Percentiles rank a stretch among this genome's conserved stretches.
Conservation (phyloP, 2,888 invertebrate species). For the Eubasilissa splendida region DNA sequence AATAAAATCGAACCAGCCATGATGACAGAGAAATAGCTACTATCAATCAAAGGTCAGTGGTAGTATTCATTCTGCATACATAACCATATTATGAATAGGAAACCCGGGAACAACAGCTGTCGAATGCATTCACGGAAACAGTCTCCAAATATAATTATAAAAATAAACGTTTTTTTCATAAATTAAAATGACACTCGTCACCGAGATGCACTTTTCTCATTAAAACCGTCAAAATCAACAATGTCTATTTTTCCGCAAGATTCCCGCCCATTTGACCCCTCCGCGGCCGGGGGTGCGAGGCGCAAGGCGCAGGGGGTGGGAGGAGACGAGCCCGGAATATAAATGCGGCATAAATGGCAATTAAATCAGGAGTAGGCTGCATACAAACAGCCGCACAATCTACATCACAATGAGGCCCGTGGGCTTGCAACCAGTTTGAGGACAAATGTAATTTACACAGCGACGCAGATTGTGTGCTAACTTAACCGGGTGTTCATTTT, state of each 20-base stretch:
- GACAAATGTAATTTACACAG: not conserved
- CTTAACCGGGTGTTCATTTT: too few species aligned
- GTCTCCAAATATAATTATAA: too few species aligned
- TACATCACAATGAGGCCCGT: not conserved
- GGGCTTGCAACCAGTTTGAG: not conserved
- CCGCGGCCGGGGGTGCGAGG: constrained; percentile 13
- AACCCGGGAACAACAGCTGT: too few species aligned
- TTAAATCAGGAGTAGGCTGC: constrained; percentile 54
- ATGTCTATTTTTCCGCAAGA: constrained; percentile 27
- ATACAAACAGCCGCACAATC: constrained; percentile 47
- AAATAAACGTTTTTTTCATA: too few species aligned
- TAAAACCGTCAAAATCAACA: constrained; percentile 13
- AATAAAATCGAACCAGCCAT: too few species aligned
- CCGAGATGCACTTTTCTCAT: not conserved
- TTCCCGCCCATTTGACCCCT: constrained; percentile 21
- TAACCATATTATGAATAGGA: too few species aligned
- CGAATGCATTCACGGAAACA: too few species aligned
- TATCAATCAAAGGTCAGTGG: too few species aligned
- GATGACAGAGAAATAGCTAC: too few species aligned
- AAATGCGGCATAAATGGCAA: constrained; percentile 56
- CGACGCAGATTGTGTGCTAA: too few species aligned
- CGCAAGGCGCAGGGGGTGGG: constrained; percentile 9
- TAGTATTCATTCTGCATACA: too few species aligned
- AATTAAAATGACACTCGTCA: not conserved
- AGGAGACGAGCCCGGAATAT: constrained; percentile 47